Base-by-base conservation (phyloP, 2,113 vertebrate genomes). In the Mastomys coucha region DNA sequence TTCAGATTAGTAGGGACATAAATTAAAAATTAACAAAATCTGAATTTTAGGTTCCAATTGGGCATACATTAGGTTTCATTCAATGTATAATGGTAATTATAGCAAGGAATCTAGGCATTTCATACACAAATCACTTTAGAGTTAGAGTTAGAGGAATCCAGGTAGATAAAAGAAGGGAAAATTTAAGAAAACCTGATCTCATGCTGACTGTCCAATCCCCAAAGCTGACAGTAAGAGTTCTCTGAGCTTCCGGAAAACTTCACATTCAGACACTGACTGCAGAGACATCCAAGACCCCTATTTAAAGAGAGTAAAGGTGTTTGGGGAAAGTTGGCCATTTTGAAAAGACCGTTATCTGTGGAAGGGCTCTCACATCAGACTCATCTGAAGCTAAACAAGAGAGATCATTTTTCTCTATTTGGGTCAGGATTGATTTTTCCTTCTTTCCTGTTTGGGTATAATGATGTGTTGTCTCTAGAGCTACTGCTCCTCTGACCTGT, bases 301-400 rank as follows among this genome's bases (percentile, higher is more conserved):
- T 60, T 93, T 51, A 94, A 77, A 91, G 77, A 53, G 11, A 53
- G 8, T 39, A 58, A 20, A 80, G 22, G 2, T 19, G 45, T 42
- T 19, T 94, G 63, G 10, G 73, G 17, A 91, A 94, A 93, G 86
- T 65, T 81, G 7, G 28, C 26, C 36, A 45, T 73, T 81, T 76
- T 82, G 14, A 82, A 97, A 91, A 72, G 42, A 93, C 67, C 49
- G 20, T 20, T 76, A 63, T 84, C 67, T 78, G 63, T 45, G 58
- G 7, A 65, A 93, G 13, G 39, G 1, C 17, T 94, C 89, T 88
- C 5, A 36, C 88, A 58, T 17, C 70, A n/a, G 12, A 2, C 65
- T 89, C 65, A 76, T 93, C 72, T 53, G 10, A 95, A 96, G 26
- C 36, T 86, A 42, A 73, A 39, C 94, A 93, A 91, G 75, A 85